Base-by-base conservation (phyloP, 2,888 invertebrate species). In the Tuberolachnus salignus region DNA sequence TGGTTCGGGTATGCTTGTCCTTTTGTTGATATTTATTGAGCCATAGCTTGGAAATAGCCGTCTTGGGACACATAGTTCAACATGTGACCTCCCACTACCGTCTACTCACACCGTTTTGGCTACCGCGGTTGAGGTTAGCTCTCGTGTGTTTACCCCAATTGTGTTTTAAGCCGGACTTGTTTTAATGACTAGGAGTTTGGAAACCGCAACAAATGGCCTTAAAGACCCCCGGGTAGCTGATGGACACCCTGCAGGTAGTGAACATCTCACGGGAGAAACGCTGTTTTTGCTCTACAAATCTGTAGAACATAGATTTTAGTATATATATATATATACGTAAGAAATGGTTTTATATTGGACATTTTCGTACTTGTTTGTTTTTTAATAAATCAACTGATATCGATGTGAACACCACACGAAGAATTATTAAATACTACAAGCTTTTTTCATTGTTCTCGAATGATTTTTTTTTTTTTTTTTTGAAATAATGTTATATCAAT, bases 11-110 rank as follows among this genome's bases (percentile, higher is more conserved):
- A 46, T 67, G 75, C 42, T n/a, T 67, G 69, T 78, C 59, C 59
- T 69, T 78, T 78, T 67, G 75, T 78, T 69, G 78, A 78, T 78
- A 78, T 78, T 78, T 78, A 78, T 78, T 67, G 78, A 46, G 59
- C 67, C 26, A 59, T 59, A 51, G 59, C 67, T 59, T 8, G 59
- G 69, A 34, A 78, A 78, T 78, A 59, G 78, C 59, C 59, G 69
- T 9, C 78, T 49, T 78, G 78, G 78, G 78, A 78, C 78, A 69
- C 78, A 78, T 78, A 78, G 78, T 78, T 78, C 67, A 78, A 67
- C 67, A 59, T 8, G 46, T 23, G 55, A 64, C 53, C 21, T 42
- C 63, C 13, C 51, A 46, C 59, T 63, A 13, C 63, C n/a, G 34
- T 26, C 46, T 63, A 13, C 21, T 42, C 53, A 2, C 21, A n/a